Evolutionary conservation across 2,888 invertebrate species (phyloP).

Genomic region (Tiliacea citrago): DNA sequence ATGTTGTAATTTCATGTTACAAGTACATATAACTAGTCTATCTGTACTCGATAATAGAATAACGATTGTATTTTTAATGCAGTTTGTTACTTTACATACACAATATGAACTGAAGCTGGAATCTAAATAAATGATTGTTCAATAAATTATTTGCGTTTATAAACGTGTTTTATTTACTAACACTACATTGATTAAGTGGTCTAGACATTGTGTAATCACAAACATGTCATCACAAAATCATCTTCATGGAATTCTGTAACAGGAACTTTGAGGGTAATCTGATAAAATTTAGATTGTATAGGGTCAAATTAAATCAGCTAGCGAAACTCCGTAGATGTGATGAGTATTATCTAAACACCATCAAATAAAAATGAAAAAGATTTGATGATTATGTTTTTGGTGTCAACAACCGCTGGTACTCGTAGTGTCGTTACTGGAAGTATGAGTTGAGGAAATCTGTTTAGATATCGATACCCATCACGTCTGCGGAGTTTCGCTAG

Average conservation of each 20-base stretch:
- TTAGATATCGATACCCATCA: too few species aligned
- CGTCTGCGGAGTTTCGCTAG: too few species aligned
- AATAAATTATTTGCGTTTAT: slow-evolving; percentile 68
- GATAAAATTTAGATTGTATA: too few species aligned
- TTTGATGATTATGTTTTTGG: too few species aligned
- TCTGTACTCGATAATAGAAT: slow-evolving; percentile 25
- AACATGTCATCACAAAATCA: too few species aligned
- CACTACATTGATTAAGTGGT: slow-evolving; percentile 5
- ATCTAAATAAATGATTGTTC: slow-evolving; percentile 50
- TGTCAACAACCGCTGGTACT: too few species aligned
- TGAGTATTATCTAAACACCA: too few species aligned
- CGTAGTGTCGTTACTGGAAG: too few species aligned
- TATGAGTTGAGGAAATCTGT: too few species aligned
- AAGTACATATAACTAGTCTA: slow-evolving; percentile 22
- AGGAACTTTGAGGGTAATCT: background rate
- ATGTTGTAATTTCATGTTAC: slow-evolving; percentile 44
- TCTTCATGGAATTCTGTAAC: background rate
- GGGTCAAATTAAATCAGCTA: too few species aligned
- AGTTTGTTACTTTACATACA: slow-evolving; percentile 53
- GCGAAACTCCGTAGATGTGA: too few species aligned
- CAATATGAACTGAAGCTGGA: slow-evolving; percentile 41
- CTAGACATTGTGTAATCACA: background rate
- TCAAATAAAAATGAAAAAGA: too few species aligned
- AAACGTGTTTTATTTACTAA: slow-evolving; percentile 48
- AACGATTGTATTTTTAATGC: slow-evolving; percentile 47